phyloP scores from a whole-genome alignment of 2,888 invertebrate genomes.

The Nipponacmea schrenckii region DNA sequence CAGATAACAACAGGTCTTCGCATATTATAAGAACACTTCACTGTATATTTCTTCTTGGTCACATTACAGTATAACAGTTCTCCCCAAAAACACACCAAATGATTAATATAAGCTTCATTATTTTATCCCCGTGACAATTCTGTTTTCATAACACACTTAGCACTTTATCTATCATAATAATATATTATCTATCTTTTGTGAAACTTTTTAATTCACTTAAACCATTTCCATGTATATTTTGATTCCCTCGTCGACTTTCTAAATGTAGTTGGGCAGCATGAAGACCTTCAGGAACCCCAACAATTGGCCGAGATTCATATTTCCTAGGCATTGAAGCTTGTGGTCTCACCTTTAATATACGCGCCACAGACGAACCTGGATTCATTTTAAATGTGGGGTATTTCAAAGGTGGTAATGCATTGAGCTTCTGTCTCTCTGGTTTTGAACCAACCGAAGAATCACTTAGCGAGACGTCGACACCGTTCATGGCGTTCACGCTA shows the following conservation, averaged over 20 bases:
- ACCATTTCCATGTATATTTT: not conserved
- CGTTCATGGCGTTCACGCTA: constrained; percentile 16
- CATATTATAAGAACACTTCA: too few relatives aligned
- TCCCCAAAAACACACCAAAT: too few relatives aligned
- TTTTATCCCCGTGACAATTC: too few relatives aligned
- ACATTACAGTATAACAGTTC: too few relatives aligned
- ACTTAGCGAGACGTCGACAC: not conserved
- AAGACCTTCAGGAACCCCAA: not conserved
- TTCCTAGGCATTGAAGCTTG: constrained; percentile 13
- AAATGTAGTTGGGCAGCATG: not conserved
- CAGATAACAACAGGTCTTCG: too few relatives aligned
- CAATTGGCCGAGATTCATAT: not conserved
- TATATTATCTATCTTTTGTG: too few relatives aligned
- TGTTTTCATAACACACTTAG: too few relatives aligned
- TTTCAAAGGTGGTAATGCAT: constrained; percentile 14
- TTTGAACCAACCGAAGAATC: not conserved
- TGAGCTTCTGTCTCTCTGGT: not conserved
- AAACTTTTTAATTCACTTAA: constrained; percentile 3
- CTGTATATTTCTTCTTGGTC: too few relatives aligned
- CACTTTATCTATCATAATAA: too few relatives aligned
- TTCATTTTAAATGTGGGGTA: constrained; percentile 3
- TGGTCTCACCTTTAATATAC: not conserved
- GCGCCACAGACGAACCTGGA: constrained; percentile 9
- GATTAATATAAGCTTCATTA: too few relatives aligned
- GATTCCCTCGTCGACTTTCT: not conserved